Percentiles rank a stretch among this genome's conserved stretches.
Conservation (phyloP, 2,797 vertebrate species). For the Cichlasoma orientale region DNA sequence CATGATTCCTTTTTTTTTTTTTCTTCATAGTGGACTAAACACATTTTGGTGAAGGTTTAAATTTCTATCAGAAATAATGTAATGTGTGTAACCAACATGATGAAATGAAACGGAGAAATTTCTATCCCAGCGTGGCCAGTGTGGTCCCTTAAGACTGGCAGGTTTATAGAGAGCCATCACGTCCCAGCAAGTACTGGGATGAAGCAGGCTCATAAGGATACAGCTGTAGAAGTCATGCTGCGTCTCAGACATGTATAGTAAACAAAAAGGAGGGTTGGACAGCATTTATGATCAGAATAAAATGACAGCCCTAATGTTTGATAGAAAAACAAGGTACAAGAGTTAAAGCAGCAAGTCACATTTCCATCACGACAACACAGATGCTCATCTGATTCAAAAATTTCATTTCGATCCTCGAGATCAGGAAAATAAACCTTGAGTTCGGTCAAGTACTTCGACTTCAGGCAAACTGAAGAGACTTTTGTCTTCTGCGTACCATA, state of each 20-base stretch:
- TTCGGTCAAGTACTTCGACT: conserved; percentile 74
- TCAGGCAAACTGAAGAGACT: conserved; percentile 64
- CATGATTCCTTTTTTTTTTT: not conserved
- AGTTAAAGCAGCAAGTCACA: conserved; percentile 80
- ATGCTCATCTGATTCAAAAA: conserved; percentile 70
- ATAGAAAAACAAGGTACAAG: conserved; percentile 72
- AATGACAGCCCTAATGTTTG: conserved; percentile 72
- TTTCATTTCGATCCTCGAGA: conserved; percentile 67
- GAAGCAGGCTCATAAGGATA: conserved; percentile 27
- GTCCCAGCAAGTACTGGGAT: conserved; percentile 28
- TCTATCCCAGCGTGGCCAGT: conserved; percentile 22
- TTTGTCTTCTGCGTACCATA: conserved; percentile 73
- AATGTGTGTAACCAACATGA: not conserved
- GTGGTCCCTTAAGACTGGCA: conserved; percentile 49
- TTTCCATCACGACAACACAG: conserved; percentile 77
- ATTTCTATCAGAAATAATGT: conserved; percentile 9
- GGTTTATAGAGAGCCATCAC: conserved; percentile 22
- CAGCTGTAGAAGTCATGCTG: conserved; percentile 38
- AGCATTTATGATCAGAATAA: conserved; percentile 73
- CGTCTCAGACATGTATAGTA: conserved; percentile 38
- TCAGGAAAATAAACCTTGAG: conserved; percentile 64
- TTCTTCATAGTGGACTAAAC: conserved; percentile 13
- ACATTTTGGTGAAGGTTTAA: conserved; percentile 22
- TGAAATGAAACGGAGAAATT: conserved; percentile 3
- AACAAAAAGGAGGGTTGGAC: conserved; percentile 44